Evolutionary conservation across 2,888 invertebrate species (phyloP), one percentile per base, ranked within the genome.

Genomic region (Phasia obesa): DNA sequence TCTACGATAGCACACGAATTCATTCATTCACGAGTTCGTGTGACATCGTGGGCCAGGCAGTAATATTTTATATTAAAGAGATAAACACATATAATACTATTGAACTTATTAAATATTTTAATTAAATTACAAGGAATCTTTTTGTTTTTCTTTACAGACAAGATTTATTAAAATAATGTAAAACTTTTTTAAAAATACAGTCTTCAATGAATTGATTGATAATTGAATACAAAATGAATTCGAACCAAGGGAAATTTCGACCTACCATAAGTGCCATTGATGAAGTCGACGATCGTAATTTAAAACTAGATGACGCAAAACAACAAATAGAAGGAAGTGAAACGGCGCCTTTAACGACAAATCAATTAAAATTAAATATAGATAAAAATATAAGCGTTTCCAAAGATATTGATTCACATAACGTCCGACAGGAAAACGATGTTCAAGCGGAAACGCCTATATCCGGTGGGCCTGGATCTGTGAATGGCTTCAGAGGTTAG

Each of bases 281-380:
- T 78, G 90, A 89, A 86, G 89, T 89, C 47, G 89, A 89, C 70
- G 89, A 89, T 85, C 88, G 87, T 65, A 89, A 84, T 51, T 59
- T 88, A 31, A 88, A 88, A 69, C 82, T 88, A 27, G 88, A 87
- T 69, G 86, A 86, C 71, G 79, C 82, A 17, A 86, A 86, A 42
- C 89, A 88, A 75, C 90, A 90, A 86, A 87, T 90, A 57, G 90
- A 90, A 85, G 89, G 90, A 51, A 90, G 90, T 42, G 90, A 90
- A 82, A 90, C 90, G 47, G 88, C 90, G 11, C 90, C 90, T 4
- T 81, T 90, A 71, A 90, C 90, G 21, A 89, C 87, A 71, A 89
- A 90, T 79, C 90, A 90, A 84, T 87, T 90, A 70, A 90, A 89
- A 85, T 77, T 88, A 19, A 88, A 89, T 44, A 88, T 89, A 60